A percentile compares a stretch with the other conserved stretches of the same genome.
phyloP scores from a whole-genome alignment of 2,113 vertebrate genomes.

The Petromus typicus region DNA sequence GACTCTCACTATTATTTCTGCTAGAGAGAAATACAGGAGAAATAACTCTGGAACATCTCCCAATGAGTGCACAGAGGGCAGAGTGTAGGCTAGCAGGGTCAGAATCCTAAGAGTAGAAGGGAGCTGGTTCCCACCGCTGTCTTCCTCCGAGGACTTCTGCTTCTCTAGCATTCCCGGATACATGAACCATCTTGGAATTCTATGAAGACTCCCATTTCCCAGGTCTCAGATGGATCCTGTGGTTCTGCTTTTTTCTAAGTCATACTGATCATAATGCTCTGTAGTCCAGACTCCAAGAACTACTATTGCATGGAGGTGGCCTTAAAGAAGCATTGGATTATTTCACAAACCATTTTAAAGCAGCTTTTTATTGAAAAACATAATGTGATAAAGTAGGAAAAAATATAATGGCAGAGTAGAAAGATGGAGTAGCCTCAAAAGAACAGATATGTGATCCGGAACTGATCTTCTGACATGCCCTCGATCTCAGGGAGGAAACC shows the following conservation, averaged over 20 bases:
- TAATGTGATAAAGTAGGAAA: not conserved
- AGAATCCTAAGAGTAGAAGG: no score
- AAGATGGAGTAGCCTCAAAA: not conserved
- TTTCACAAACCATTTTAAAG: not conserved
- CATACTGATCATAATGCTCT: no score
- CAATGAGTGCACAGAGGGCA: not conserved
- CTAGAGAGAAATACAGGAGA: not conserved
- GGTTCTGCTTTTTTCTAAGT: not conserved
- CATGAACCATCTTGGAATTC: not conserved
- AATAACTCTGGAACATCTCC: not conserved
- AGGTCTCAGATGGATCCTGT: not conserved
- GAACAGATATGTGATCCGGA: not conserved
- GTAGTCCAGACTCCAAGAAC: not conserved
- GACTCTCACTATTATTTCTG: not conserved
- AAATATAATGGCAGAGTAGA: not conserved
- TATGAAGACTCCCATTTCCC: not conserved
- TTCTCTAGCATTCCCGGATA: not conserved
- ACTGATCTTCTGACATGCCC: not conserved
- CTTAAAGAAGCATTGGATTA: not conserved
- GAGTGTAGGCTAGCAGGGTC: not conserved
- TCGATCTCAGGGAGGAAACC: not conserved
- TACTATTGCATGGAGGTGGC: not conserved
- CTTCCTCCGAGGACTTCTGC: not conserved
- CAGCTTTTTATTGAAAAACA: not conserved
- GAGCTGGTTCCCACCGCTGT: not conserved